These are phyloP conservation scores for Galemys pyrenaicus DNA, from an alignment of 2,113 vertebrate genomes.

Conservation along the genomic window DNA sequence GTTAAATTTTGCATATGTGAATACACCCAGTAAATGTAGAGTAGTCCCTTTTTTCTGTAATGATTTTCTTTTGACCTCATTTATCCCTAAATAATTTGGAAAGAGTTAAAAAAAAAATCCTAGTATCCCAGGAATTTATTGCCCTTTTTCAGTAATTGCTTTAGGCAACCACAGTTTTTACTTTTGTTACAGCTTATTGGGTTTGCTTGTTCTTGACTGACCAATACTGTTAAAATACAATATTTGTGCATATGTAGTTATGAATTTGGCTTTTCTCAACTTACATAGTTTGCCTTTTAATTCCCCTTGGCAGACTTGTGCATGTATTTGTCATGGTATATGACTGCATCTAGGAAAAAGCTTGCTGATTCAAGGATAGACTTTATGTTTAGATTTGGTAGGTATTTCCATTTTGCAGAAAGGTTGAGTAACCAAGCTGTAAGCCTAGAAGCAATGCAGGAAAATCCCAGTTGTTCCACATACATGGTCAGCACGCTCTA, in stretches of 20 bases:
- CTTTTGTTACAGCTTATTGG: not conserved
- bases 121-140: not conserved
- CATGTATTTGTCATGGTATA: not conserved
- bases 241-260: not conserved
- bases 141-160: not conserved
- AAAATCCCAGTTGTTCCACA: not conserved
- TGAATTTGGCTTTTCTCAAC: slow-evolving; percentile 9
- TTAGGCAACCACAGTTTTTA: not conserved
- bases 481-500: not conserved
- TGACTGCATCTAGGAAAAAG: not conserved
- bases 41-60: not conserved
- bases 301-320: not conserved
- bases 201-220: not conserved
- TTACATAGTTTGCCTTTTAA: slow-evolving; percentile 2
- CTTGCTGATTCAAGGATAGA: not conserved
- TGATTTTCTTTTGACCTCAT: too few relatives aligned
- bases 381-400: slow-evolving; percentile 4
- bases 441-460: not conserved
- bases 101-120: too few relatives aligned
- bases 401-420: not conserved
- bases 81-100: too few relatives aligned
- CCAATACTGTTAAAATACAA: not conserved
- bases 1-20: not conserved
- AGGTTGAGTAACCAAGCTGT: not conserved
- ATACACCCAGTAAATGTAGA: not conserved